Evolutionary conservation across 1,140 invertebrate genomes (phyloP).

Genomic region (Lordiphosa collinella): DNA sequence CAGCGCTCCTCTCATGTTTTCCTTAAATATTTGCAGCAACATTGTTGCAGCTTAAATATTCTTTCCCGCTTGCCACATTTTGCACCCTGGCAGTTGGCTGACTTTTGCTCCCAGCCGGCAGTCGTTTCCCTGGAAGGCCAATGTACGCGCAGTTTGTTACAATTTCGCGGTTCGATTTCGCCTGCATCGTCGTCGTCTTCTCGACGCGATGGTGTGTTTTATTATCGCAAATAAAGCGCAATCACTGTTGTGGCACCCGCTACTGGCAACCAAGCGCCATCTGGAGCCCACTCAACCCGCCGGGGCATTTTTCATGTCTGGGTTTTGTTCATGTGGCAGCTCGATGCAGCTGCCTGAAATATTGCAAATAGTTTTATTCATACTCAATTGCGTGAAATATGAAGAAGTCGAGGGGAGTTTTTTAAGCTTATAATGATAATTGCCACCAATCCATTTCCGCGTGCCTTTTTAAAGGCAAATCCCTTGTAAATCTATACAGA

Average conservation of each 20-base stretch:
- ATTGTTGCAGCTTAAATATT: constrained; percentile 73
- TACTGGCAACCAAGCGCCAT: constrained; percentile 25
- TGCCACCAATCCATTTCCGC: constrained; percentile 59
- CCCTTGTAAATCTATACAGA: constrained; percentile 46
- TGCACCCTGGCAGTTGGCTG: constrained; percentile 34
- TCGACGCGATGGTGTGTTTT: constrained; percentile 71
- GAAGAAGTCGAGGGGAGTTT: constrained; percentile 24
- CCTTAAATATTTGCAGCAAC: constrained; percentile 73
- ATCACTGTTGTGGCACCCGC: constrained; percentile 76
- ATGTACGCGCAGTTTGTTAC: constrained; percentile 75
- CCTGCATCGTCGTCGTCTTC: constrained; percentile 35
- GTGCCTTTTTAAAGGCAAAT: constrained; percentile 29
- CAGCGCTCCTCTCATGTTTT: constrained; percentile 48
- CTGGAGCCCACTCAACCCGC: constrained; percentile 12
- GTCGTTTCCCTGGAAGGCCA: constrained; percentile 40
- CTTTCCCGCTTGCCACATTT: constrained; percentile 55
- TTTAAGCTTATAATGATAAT: constrained; percentile 50
- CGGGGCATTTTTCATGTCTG: constrained; percentile 49
- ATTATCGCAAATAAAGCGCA: constrained; percentile 79
- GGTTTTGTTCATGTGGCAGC: constrained; percentile 68
- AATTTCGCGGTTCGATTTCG: constrained; percentile 75
- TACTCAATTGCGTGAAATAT: constrained; percentile 70
- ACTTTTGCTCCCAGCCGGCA: constrained; percentile 58
- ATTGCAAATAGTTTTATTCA: constrained; percentile 77
- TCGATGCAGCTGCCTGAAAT: constrained; percentile 54